Conservation (phyloP, 1,140 invertebrate genomes). For the Cherax destructor region DNA sequence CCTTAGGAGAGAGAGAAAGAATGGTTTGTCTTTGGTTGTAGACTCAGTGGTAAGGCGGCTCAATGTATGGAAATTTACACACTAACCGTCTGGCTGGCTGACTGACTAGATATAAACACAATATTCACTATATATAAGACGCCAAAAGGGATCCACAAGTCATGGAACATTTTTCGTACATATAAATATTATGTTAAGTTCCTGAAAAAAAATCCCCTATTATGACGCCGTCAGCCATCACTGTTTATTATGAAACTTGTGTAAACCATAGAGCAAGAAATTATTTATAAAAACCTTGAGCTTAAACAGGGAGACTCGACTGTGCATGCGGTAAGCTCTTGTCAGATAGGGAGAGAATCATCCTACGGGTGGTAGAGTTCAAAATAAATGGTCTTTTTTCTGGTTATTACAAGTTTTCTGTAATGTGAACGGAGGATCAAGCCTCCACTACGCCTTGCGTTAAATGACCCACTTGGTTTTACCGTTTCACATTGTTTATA, state of each 20-base stretch:
- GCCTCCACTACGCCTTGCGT: too few relatives aligned
- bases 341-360: constrained; percentile 17
- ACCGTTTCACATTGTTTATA: too few relatives aligned
- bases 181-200: background rate
- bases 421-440: too few relatives aligned
- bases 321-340: constrained; percentile 4
- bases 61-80: background rate
- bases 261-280: constrained; percentile 14
- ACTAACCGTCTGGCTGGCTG: constrained; percentile 5
- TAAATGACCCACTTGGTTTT: too few relatives aligned
- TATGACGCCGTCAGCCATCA: background rate
- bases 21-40: constrained; percentile 10
- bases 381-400: background rate
- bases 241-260: constrained; percentile 3
- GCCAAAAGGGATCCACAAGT: background rate
- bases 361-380: background rate
- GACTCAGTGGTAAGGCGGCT: background rate
- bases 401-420: too few relatives aligned
- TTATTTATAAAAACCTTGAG: constrained; percentile 35
- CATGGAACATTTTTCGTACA: background rate
- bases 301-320: constrained; percentile 10
- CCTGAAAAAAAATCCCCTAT: background rate
- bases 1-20: background rate
- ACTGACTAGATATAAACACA: constrained; percentile 25
- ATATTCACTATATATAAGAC: constrained; percentile 7